Evolutionary conservation across 2,888 invertebrate genomes (phyloP).

Genomic region (Junonia oenone): DNA sequence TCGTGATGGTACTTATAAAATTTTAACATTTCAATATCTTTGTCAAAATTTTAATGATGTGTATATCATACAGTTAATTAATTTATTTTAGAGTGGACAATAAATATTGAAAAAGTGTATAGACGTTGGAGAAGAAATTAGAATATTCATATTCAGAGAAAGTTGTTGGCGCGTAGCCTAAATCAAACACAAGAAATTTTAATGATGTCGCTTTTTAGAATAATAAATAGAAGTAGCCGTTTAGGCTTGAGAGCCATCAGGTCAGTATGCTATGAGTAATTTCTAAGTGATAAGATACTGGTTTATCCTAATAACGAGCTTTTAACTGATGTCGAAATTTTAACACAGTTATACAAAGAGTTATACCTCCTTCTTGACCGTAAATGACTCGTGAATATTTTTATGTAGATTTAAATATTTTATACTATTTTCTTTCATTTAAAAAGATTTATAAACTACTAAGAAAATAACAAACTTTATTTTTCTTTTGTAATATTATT

Average conservation of each 20-base stretch:
- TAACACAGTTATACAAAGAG: too few species aligned
- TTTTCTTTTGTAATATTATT: too few species aligned
- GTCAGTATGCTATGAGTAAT: conserved; percentile 4
- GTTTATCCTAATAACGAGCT: too few species aligned
- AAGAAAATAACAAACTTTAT: too few species aligned
- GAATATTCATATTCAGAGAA: conserved; percentile 20
- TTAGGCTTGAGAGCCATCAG: conserved; percentile 10
- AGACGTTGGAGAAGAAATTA: background rate
- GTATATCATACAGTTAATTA: background rate
- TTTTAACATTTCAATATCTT: background rate
- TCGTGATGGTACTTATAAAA: background rate
- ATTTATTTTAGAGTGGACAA: background rate
- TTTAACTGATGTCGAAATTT: too few species aligned
- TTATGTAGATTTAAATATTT: too few species aligned
- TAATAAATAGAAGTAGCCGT: conserved; percentile 14
- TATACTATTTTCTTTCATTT: too few species aligned
- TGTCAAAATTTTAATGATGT: background rate
- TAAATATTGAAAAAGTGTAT: background rate
- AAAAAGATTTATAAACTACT: too few species aligned
- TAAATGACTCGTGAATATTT: too few species aligned
- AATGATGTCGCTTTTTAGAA: conserved; percentile 12
- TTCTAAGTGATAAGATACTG: background rate
- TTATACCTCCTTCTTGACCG: too few species aligned
- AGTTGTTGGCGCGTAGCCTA: conserved; percentile 27
- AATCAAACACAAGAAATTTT: conserved; percentile 15